Evolutionary conservation across 2,113 vertebrate species (phyloP).

Genomic region (Vulpes vulpes): DNA sequence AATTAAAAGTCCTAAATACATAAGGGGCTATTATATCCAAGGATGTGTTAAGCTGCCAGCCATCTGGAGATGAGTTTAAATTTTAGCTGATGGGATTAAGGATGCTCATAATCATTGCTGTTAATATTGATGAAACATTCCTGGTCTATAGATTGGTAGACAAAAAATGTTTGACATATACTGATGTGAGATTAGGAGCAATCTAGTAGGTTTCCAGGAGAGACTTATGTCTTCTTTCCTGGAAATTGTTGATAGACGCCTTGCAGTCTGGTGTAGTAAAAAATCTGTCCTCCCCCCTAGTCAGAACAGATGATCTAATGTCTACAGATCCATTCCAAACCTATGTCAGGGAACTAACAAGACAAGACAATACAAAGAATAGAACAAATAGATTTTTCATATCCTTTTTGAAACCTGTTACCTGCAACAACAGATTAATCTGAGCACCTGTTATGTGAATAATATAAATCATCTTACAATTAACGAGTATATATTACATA

Average conservation of each 20-base stretch:
- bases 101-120: neutral
- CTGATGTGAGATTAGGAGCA: neutral
- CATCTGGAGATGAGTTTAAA: slow-evolving; percentile 64
- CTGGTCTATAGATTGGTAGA: slow-evolving; percentile 37
- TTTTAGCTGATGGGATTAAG: slow-evolving; percentile 71
- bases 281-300: neutral
- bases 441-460: neutral
- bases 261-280: neutral
- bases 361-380: neutral
- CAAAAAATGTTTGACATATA: neutral
- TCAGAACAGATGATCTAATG: slow-evolving; percentile 37
- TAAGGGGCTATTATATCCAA: slow-evolving; percentile 43
- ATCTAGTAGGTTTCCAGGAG: slow-evolving; percentile 37
- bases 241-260: slow-evolving; percentile 40
- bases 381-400: neutral
- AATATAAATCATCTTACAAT: slow-evolving; percentile 18
- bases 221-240: slow-evolving; percentile 28
- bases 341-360: neutral
- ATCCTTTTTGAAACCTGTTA: neutral
- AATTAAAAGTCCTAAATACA: slow-evolving; percentile 64
- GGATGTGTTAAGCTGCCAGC: slow-evolving; percentile 47
- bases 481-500: neutral
- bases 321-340: slow-evolving; percentile 2
- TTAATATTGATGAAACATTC: slow-evolving; percentile 69
- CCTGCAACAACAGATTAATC: neutral